A percentile compares a stretch with the other conserved stretches of the same genome.
These are phyloP conservation scores for Philopedon plagiatum DNA, from an alignment of 2,888 invertebrate species.

Conservation along the genomic window DNA sequence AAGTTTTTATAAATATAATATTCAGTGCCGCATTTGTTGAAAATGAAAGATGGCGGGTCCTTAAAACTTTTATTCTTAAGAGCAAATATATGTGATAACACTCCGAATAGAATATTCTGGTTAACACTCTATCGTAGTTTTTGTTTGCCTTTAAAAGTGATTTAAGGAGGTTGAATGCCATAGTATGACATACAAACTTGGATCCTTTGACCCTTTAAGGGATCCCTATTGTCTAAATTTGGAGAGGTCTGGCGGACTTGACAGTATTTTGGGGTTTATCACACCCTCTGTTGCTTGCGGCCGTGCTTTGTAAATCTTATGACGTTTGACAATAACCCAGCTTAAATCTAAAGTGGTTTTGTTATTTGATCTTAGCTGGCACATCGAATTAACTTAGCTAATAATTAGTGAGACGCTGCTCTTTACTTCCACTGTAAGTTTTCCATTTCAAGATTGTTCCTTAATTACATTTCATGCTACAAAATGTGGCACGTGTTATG, in stretches of 20 bases:
- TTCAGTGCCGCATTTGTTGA: too few relatives aligned
- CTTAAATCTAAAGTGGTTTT: background rate
- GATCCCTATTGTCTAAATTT: slow-evolving; percentile 10
- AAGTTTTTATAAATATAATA: too few relatives aligned
- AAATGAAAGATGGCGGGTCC: too few relatives aligned
- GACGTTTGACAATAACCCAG: slow-evolving; percentile 9
- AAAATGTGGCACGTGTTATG: background rate
- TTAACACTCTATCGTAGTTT: background rate
- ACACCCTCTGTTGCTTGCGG: slow-evolving; percentile 23
- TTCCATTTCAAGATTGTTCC: too few relatives aligned
- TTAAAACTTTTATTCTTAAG: too few relatives aligned
- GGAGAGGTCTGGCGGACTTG: background rate
- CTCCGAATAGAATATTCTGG: background rate
- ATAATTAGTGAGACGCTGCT: too few relatives aligned
- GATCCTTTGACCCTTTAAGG: slow-evolving; percentile 11
- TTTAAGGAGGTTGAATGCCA: background rate
- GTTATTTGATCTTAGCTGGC: background rate
- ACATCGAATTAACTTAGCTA: background rate
- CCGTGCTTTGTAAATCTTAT: slow-evolving; percentile 23
- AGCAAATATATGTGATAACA: too few relatives aligned
- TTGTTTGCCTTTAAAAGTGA: background rate
- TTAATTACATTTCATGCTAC: too few relatives aligned
- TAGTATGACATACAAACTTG: background rate
- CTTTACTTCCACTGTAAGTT: too few relatives aligned
- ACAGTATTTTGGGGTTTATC: slow-evolving; percentile 21